A percentile compares a stretch with the other conserved stretches of the same genome.
Conservation (phyloP, 2,888 invertebrate genomes). For the Pachymerium ferrugineum region DNA sequence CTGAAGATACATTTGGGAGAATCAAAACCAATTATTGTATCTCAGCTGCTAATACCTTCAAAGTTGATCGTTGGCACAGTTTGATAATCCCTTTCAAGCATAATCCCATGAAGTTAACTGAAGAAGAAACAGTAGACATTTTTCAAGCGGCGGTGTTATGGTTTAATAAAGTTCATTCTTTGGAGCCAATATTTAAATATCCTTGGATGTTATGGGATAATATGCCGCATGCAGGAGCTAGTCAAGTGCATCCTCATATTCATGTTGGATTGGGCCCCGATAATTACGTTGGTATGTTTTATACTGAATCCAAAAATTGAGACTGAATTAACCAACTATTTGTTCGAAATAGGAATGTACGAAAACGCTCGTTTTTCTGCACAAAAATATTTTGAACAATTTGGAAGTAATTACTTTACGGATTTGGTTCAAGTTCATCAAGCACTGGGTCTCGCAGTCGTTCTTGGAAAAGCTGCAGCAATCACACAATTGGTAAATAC, state of each 20-base stretch:
- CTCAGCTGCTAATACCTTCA: conserved; percentile 50
- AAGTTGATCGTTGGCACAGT: conserved; percentile 49
- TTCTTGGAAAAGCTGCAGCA: conserved; percentile 44
- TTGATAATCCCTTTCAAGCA: conserved; percentile 47
- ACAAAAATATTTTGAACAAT: conserved; percentile 42
- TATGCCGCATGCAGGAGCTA: conserved; percentile 50
- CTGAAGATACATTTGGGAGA: conserved; percentile 48
- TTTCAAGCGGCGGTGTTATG: conserved; percentile 45
- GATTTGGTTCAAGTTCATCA: conserved; percentile 46
- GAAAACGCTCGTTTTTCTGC: conserved; percentile 45
- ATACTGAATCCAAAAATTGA: no score
- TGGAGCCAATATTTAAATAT: conserved; percentile 40
- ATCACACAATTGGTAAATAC: conserved; percentile 45
- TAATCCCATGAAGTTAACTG: conserved; percentile 46
- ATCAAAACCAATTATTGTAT: conserved; percentile 45
- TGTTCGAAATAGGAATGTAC: conserved; percentile 35
- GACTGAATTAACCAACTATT: neutral
- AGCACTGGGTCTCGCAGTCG: conserved; percentile 45
- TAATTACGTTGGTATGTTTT: conserved; percentile 11
- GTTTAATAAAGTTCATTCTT: conserved; percentile 37
- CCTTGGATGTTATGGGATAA: conserved; percentile 50
- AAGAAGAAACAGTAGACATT: conserved; percentile 44
- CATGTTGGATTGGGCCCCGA: conserved; percentile 46
- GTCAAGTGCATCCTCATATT: conserved; percentile 51
- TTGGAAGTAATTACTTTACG: conserved; percentile 44